Percentiles rank a stretch among this genome's conserved stretches.
These are phyloP conservation scores for cat (Felis catus) DNA, from an alignment of 2,113 vertebrate species.

Conservation along the genomic window DNA sequence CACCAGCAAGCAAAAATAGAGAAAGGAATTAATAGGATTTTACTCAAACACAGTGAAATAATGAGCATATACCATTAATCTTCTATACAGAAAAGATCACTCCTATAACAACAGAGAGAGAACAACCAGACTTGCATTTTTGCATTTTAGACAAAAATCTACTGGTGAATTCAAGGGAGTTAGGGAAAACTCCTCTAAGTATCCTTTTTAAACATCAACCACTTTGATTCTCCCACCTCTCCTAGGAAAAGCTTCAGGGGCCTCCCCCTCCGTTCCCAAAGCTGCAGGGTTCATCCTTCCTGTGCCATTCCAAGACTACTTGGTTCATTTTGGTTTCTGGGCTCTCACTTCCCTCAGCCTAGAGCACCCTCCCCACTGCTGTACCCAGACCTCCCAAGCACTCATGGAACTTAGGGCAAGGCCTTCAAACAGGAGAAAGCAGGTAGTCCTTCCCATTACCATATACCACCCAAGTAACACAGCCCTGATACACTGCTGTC, in stretches of 20 bases:
- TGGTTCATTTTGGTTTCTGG: not conserved
- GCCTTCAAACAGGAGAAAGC: not conserved
- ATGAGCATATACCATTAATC: not conserved
- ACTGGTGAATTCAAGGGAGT: not conserved
- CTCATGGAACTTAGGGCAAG: not conserved
- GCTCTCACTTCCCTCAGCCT: not conserved
- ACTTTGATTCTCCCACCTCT: not conserved
- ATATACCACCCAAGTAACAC: not conserved
- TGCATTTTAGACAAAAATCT: conserved; percentile 25
- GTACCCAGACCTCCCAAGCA: not conserved
- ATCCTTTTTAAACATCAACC: conserved; percentile 1
- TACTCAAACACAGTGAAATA: conserved; percentile 47
- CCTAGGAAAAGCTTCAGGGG: not conserved
- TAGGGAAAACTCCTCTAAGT: not conserved
- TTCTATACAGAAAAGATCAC: conserved; percentile 46
- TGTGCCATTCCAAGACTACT: not conserved
- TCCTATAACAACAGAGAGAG: conserved; percentile 5
- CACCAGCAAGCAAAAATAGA: conserved; percentile 53
- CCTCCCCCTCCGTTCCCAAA: too few relatives aligned
- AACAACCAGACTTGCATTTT: conserved; percentile 39
- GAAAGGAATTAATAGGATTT: conserved; percentile 39
- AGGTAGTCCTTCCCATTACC: not conserved
- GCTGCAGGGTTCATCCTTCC: not conserved
- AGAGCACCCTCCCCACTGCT: not conserved
- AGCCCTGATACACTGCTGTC: not conserved